Evolutionary conservation across 2,797 vertebrate species (phyloP), one percentile per base, ranked within the genome.

Genomic region (Pangasius mekongensis): DNA sequence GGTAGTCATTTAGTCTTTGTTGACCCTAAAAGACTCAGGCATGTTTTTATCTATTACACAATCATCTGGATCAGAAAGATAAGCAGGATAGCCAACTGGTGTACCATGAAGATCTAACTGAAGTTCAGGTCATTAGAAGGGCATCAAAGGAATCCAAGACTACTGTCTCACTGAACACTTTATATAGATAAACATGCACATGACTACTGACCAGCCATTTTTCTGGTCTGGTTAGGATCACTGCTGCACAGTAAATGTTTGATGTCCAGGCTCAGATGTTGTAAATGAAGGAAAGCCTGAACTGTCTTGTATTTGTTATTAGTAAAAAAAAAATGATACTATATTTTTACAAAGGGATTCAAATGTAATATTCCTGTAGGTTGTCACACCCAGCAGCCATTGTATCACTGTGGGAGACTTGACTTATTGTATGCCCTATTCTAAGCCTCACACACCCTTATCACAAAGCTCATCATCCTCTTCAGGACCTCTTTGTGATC

Each of bases 141-240:
- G 22, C 67, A 88, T 90, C 89, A 90, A 92, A 92, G 84, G 85
- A 76, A 77, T 80, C 84, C 77, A 78, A 81, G 85, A 86, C 49
- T 81, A 90, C 54, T 66, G 52, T 66, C 67, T 88, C 85, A 82
- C 85, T 62, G 62, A 87, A 90, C 85, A 54, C 91, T 85, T 85
- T 89, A 91, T 84, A 85, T 91, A 92, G 87, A 90, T 83, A 86
- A 89, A 87, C 67, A 54, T 67, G 77, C 66, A 83, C 86, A 58
- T 30, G 84, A 47, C 60, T 33, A 76, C 84, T 33, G 71, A 84
- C 83, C 84, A 20, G 58, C 30, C 58, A 30, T 82, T 89, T 89
- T 88, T 85, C 84, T 80, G 90, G 22, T 90, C 84, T 73, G 43
- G 22, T 86, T 83, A 71, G 24, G 83, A 83, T 80, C 82, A 67